phyloP scores from a whole-genome alignment of 2,888 invertebrate genomes.

The Automeris io region DNA sequence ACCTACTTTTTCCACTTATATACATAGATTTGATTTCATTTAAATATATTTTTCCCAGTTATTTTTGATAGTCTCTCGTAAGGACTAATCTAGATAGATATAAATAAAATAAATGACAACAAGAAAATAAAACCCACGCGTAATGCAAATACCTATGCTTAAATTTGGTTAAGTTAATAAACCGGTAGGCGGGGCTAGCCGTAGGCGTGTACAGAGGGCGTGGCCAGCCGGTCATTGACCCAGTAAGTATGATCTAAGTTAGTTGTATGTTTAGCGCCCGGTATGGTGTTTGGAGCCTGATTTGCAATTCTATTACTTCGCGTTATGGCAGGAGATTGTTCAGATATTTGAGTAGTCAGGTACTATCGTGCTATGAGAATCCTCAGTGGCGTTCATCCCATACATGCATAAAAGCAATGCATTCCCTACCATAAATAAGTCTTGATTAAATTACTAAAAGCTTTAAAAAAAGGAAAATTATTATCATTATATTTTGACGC shows the following conservation, averaged over 20 bases:
- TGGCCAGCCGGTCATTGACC: constrained; percentile 52
- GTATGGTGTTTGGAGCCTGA: constrained; percentile 35
- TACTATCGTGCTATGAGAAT: neutral
- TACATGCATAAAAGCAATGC: too few relatives aligned
- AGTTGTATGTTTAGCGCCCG: constrained; percentile 21
- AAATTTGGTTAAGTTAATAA: constrained; percentile 21
- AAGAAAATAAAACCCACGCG: too few relatives aligned
- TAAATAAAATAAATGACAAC: too few relatives aligned
- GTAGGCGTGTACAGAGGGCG: constrained; percentile 54
- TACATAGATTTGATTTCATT: too few relatives aligned
- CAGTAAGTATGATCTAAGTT: constrained; percentile 22
- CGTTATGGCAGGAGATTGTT: constrained; percentile 17
- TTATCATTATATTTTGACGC: too few relatives aligned
- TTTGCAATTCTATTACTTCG: constrained; percentile 58
- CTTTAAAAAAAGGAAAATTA: too few relatives aligned
- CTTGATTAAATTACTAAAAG: too few relatives aligned
- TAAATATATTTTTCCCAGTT: too few relatives aligned
- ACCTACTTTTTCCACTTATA: too few relatives aligned
- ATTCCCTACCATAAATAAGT: too few relatives aligned
- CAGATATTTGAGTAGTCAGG: constrained; percentile 8
- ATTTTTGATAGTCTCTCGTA: too few relatives aligned
- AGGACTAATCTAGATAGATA: too few relatives aligned
- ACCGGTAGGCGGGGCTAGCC: constrained; percentile 45
- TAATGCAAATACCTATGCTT: constrained; percentile 4
- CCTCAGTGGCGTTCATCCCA: neutral